Conservation (phyloP, 2,113 vertebrate species). For the Canis aureus region DNA sequence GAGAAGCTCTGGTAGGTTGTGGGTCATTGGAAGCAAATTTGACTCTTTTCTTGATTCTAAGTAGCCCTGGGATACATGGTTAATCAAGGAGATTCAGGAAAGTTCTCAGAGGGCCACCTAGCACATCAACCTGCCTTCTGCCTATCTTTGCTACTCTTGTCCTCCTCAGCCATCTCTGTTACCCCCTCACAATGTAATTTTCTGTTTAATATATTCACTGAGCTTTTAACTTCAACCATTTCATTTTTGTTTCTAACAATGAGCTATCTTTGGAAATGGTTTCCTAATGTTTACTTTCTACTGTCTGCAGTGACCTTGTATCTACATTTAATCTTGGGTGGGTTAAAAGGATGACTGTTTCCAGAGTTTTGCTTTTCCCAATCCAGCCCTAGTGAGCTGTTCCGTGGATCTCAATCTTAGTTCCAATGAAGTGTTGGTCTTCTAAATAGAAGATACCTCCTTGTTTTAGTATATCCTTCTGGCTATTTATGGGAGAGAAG, state of each 20-base stretch:
- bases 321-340: not conserved
- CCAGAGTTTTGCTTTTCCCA: not conserved
- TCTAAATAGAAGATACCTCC: not conserved
- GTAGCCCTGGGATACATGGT: accelerated
- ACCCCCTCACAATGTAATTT: accelerated
- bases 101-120: not conserved
- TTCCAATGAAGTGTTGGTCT: not conserved
- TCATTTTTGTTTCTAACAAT: not conserved
- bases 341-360: too few relatives aligned
- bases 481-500: not conserved
- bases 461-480: not conserved
- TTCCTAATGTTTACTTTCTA: not conserved
- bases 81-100: not conserved
- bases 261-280: not conserved
- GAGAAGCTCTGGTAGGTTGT: not conserved
- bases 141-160: not conserved
- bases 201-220: not conserved
- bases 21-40: not conserved
- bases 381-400: not conserved
- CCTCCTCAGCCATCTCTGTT: accelerated
- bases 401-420: not conserved
- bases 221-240: not conserved
- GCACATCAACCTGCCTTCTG: accelerated
- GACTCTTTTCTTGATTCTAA: not conserved
- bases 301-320: not conserved